Percentiles rank a stretch among this genome's conserved stretches.
These are phyloP conservation scores for Deilephila elpenor DNA, from an alignment of 2,888 invertebrate species.

Conservation along the genomic window DNA sequence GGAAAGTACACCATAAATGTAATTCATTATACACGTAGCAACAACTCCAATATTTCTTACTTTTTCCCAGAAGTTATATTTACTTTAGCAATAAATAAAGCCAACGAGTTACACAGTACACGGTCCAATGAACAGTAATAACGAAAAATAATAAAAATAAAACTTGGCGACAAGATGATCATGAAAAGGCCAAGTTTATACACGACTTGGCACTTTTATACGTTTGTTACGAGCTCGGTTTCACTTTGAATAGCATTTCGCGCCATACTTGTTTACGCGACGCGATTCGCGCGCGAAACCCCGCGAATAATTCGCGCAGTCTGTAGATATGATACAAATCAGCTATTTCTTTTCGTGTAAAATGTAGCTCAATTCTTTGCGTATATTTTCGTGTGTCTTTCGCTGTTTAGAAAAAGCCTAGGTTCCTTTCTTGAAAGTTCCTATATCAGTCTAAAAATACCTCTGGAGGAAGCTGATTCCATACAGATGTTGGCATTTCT, in stretches of 20 bases:
- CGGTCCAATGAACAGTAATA: slow-evolving; percentile 1
- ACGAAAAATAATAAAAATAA: slow-evolving; percentile 19
- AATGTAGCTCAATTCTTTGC: no score
- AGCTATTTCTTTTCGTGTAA: no score
- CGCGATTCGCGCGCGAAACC: no score
- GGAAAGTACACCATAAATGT: background rate
- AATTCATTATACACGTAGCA: background rate
- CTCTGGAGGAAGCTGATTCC: no score
- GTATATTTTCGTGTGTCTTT: no score
- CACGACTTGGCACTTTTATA: background rate
- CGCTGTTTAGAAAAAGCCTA: no score
- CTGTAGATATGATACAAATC: no score
- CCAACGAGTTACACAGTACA: background rate
- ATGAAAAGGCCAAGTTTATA: slow-evolving; percentile 13
- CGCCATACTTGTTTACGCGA: background rate
- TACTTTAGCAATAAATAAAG: slow-evolving; percentile 14
- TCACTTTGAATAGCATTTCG: background rate
- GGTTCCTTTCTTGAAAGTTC: no score
- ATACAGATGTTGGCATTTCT: no score
- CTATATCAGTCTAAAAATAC: no score
- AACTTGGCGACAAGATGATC: background rate
- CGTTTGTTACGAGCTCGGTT: background rate
- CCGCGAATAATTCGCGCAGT: no score
- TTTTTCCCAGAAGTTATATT: background rate
- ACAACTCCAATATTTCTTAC: background rate